phyloP scores from a whole-genome alignment of 1,140 invertebrate genomes.

The Cylas formicarius region DNA sequence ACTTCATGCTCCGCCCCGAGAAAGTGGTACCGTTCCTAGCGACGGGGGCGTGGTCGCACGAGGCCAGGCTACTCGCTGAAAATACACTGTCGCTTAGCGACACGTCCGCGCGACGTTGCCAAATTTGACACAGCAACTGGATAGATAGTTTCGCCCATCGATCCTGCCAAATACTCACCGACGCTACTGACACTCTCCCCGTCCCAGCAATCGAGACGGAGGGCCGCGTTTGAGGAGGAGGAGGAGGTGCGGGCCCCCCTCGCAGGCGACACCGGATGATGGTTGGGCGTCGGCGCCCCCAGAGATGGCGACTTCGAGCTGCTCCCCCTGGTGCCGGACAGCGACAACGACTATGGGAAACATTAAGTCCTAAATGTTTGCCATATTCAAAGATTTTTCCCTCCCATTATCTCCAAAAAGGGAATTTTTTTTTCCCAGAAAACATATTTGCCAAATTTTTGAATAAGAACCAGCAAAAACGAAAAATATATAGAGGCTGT shows the following conservation, averaged over 20 bases:
- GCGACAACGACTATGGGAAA: constrained; percentile 44
- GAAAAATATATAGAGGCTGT: too few species aligned
- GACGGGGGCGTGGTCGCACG: constrained; percentile 70
- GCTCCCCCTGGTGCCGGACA: constrained; percentile 42
- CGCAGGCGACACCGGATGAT: constrained; percentile 52
- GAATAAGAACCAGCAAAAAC: too few species aligned
- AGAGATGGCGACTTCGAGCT: constrained; percentile 31
- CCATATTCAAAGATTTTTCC: too few species aligned
- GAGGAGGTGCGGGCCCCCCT: constrained; percentile 5
- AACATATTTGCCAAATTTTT: too few species aligned
- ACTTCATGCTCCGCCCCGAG: constrained; percentile 46
- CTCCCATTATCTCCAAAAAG: too few species aligned
- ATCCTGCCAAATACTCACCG: constrained; percentile 57
- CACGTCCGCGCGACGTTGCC: too few species aligned
- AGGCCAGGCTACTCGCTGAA: constrained; percentile 53
- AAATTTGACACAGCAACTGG: too few species aligned
- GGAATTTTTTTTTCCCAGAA: too few species aligned
- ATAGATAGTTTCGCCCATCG: too few species aligned
- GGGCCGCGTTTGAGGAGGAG: constrained; percentile 22
- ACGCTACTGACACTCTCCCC: constrained; percentile 68
- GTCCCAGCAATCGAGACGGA: constrained; percentile 55
- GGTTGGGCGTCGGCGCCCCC: constrained; percentile 33
- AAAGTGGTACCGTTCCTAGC: constrained; percentile 75
- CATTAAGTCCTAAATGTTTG: too few species aligned
- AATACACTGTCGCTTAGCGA: too few species aligned